phyloP scores from a whole-genome alignment of 30 jellyfish, hydroid and myxozoan species.

The Clytia hemisphaerica region DNA sequence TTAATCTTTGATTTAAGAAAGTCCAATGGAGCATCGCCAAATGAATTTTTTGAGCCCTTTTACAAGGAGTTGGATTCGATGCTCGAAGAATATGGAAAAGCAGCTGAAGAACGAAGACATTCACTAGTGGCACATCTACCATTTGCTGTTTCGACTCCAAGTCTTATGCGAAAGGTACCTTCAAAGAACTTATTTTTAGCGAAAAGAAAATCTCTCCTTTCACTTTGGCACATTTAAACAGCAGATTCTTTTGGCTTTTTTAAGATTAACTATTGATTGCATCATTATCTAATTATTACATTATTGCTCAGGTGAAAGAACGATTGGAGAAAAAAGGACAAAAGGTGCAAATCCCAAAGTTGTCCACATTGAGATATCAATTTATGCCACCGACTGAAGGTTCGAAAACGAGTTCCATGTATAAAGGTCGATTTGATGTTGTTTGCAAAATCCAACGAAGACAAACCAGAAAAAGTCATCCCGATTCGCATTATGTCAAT shows the following conservation, averaged over 20 bases:
- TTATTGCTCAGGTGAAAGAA: not conserved
- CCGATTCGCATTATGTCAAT: constrained; percentile 22
- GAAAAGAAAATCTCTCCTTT: too few relatives aligned
- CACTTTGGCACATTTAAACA: too few relatives aligned
- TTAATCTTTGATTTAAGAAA: constrained; percentile 6
- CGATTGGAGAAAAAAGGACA: not conserved
- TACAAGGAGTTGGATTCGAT: constrained; percentile 7
- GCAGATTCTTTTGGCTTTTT: too few relatives aligned
- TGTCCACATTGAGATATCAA: not conserved
- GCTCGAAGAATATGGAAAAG: constrained; percentile 25
- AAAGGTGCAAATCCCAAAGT: not conserved
- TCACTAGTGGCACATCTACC: too few relatives aligned
- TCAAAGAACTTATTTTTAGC: too few relatives aligned
- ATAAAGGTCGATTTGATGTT: constrained; percentile 7
- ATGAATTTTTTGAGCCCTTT: not conserved
- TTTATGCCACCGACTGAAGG: not conserved
- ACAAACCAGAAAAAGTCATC: constrained; percentile 16
- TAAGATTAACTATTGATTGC: too few relatives aligned
- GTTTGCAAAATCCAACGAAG: constrained; percentile 22
- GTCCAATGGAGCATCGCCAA: constrained; percentile 4
- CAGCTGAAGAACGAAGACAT: constrained; percentile 19
- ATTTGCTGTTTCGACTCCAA: too few relatives aligned
- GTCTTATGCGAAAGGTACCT: too few relatives aligned
- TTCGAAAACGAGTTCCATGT: not conserved
- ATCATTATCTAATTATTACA: not conserved